Base-by-base conservation (phyloP, 2,888 invertebrate genomes). In the Lissocephala sabroskyi region DNA sequence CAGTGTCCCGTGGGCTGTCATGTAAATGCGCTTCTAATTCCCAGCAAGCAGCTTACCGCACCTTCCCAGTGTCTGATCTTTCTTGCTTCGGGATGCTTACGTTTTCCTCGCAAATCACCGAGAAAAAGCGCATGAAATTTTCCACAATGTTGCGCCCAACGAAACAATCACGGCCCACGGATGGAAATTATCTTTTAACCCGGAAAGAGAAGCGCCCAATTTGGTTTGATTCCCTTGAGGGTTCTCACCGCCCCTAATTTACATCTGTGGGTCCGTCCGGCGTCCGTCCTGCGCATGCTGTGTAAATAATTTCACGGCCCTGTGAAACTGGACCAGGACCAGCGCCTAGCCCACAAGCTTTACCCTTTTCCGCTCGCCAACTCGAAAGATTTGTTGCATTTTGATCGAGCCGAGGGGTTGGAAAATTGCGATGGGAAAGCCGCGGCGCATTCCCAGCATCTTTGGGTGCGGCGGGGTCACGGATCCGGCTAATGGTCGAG, bases 21-120 rank as follows among this genome's bases (percentile, higher is more conserved):
- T 65, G 70, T 75, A 74, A 63, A 70, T 60, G 63, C 57, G 52
- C 41, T 45, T 55, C 57, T 71, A 77, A 71, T 71, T 63, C 77
- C 71, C 66, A 57, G 74, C 77, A 71, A 71, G 71, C 63, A 65
- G 70, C 70, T 71, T 71, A 71, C 51, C 66, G 68, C 74, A 70
- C 70, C 70, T 73, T 51, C 53, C 56, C 47, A 49, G 46, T 55
- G 17, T 37, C 26, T 23, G 26, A 13, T 29, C 26, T 19, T 26
- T 35, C 42, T 53, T 44, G 36, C 10, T 53, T 43, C 55, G 50
- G 23, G 7, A n/a, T n/a, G n/a, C n/a, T n/a, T n/a, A n/a, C n/a
- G 54, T 66, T 68, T 68, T 68, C 76, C 76, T 65, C 29, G 60
- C 63, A 56, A 67, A 65, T 64, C 61, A 67, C 67, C 58, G 52